phyloP scores from a whole-genome alignment of 2,113 vertebrate genomes.

The Eptatretus burgeri region DNA sequence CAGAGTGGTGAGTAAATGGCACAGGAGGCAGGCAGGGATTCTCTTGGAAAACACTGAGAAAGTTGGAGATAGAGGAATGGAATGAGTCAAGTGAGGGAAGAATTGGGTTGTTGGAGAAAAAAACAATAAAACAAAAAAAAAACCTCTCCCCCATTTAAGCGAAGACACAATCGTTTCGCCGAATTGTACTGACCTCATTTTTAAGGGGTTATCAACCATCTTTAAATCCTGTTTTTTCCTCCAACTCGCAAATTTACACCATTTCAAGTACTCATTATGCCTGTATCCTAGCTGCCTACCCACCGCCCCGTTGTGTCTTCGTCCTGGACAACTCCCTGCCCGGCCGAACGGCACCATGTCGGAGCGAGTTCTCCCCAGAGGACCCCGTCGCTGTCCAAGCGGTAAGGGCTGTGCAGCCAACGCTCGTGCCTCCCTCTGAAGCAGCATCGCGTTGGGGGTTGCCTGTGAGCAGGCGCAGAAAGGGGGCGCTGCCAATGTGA shows the following conservation, averaged over 20 bases:
- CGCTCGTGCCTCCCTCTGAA: conserved; percentile 1
- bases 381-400: neutral
- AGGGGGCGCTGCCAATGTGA: neutral
- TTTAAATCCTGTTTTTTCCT: neutral
- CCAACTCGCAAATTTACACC: neutral
- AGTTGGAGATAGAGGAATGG: too few relatives aligned
- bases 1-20: too few relatives aligned
- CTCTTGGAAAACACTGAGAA: too few relatives aligned
- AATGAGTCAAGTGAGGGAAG: too few relatives aligned
- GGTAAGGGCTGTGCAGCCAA: neutral
- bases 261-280: neutral
- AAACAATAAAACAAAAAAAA: too few relatives aligned
- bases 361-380: neutral
- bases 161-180: too few relatives aligned
- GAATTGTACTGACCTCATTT: too few relatives aligned
- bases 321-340: neutral
- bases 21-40: too few relatives aligned
- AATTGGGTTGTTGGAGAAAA: too few relatives aligned
- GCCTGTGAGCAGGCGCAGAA: neutral
- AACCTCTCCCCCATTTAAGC: too few relatives aligned
- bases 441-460: neutral
- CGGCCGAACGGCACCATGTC: neutral
- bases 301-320: neutral
- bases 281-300: neutral
- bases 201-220: neutral